phyloP scores from a whole-genome alignment of 64 coral and sea anemone species.

The Actinia equina region DNA sequence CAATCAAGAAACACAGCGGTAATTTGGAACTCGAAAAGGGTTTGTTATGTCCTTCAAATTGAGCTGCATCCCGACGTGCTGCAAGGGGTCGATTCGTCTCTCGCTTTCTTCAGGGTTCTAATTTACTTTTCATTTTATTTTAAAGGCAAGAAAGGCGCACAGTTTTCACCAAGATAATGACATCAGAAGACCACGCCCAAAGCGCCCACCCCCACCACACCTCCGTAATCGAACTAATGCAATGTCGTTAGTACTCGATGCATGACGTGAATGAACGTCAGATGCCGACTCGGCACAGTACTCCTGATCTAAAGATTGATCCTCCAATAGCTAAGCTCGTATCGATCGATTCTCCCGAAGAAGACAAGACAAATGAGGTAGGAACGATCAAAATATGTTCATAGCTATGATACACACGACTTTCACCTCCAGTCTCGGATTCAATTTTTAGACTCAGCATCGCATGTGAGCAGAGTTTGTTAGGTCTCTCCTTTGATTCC shows the following conservation, averaged over 20 bases:
- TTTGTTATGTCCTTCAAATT: no score
- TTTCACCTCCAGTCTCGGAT: no score
- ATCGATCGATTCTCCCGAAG: conserved; percentile 38
- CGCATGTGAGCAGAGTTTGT: no score
- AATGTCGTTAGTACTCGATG: conserved; percentile 20
- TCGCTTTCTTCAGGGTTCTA: no score
- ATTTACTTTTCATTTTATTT: conserved; percentile 1
- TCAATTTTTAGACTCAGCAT: no score
- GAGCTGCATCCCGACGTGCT: no score
- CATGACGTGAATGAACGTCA: background rate
- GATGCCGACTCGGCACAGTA: conserved; percentile 35
- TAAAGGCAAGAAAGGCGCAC: conserved; percentile 10
- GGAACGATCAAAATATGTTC: background rate
- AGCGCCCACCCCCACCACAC: conserved; percentile 40
- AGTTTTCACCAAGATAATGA: background rate
- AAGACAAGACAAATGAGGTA: conserved; percentile 1
- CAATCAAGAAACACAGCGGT: no score
- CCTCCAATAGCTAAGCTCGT: conserved; percentile 32
- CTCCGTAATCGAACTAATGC: conserved; percentile 33
- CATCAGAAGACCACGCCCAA: conserved; percentile 2
- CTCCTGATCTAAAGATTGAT: conserved; percentile 21
- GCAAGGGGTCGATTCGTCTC: no score
- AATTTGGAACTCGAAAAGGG: no score
- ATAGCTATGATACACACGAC: no score
- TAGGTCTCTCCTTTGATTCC: no score